Evolutionary conservation across 1,140 invertebrate species (phyloP), one percentile per base, ranked within the genome.

Genomic region (Atta texana): DNA sequence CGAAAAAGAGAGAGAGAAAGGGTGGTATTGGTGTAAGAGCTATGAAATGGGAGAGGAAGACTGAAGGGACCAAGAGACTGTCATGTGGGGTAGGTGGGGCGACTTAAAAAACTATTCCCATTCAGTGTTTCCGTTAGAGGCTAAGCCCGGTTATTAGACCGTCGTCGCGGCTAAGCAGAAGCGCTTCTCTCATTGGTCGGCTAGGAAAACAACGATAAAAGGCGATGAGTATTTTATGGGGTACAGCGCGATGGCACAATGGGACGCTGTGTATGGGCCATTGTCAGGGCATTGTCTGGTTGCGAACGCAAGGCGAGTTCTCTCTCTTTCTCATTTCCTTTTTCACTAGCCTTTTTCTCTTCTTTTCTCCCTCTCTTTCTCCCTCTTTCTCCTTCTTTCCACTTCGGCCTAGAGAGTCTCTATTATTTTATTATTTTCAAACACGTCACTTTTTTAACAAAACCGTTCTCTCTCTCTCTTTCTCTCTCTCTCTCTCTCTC

Each of bases 141-240:
- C 89, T 89, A 88, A 90, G 89, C 80, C 74, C 91, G 77, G 91
- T 91, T 91, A 93, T 92, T 93, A 93, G 91, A 59, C 87, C 68
- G 77, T 78, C 68, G 77, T 81, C 74, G 71, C 84, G 76, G 77
- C 68, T 88, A 71, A 84, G 64, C 61, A 76, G 75, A 74, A 39
- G 31, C 61, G 74, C 66, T 81, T 75, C 81, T 90, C 86, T 92
- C 90, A 94, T 94, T 94, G 94, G 93, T 87, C 85, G 92, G 87
- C 88, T 93, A 91, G 63, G 91, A 94, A 94, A 95, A 95, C 94
- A 94, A 92, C 94, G 94, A 95, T 95, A 95, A 95, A 95, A 93
- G 89, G 90, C 94, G 94, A 95, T 94, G 94, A 95, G 95, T 93
- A 95, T 95, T 95, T 95, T 95, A 95, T 95, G 90, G 94, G 94